Conservation (phyloP, 2,113 vertebrate species). For the Pteruthius melanotis region DNA sequence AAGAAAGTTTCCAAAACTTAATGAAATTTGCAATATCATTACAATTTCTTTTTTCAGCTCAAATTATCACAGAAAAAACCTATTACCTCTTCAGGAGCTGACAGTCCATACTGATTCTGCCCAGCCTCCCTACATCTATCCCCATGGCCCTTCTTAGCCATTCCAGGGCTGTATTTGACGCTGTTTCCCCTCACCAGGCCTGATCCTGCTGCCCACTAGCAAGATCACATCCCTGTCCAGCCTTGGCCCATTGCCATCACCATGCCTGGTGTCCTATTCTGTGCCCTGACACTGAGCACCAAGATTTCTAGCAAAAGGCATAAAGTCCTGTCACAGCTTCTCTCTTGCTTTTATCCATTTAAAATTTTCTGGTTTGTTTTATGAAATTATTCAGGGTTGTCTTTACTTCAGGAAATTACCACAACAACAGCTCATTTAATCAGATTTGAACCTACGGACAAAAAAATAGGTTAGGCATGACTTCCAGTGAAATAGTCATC, state of each 20-base stretch:
- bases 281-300: not conserved
- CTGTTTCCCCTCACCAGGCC: not conserved
- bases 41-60: not conserved
- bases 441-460: not conserved
- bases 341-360: not conserved
- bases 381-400: not conserved
- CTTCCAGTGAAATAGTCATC: not conserved
- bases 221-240: not conserved
- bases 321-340: not conserved
- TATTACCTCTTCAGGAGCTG: not conserved
- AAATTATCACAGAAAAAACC: not conserved
- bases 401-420: not conserved
- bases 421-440: not conserved
- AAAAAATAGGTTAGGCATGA: not conserved
- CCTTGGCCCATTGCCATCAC: too few species aligned
- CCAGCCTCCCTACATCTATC: not conserved
- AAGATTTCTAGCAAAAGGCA: not conserved
- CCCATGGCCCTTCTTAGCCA: not conserved
- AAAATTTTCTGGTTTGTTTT: not conserved
- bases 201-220: rapidly evolving
- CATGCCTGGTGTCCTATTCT: too few species aligned
- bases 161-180: rapidly evolving
- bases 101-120: not conserved
- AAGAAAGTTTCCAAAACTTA: not conserved
- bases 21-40: not conserved